Percentiles rank a stretch among this genome's conserved stretches.
These are phyloP conservation scores for Troilus luridus DNA, from an alignment of 2,888 invertebrate species.

Conservation along the genomic window DNA sequence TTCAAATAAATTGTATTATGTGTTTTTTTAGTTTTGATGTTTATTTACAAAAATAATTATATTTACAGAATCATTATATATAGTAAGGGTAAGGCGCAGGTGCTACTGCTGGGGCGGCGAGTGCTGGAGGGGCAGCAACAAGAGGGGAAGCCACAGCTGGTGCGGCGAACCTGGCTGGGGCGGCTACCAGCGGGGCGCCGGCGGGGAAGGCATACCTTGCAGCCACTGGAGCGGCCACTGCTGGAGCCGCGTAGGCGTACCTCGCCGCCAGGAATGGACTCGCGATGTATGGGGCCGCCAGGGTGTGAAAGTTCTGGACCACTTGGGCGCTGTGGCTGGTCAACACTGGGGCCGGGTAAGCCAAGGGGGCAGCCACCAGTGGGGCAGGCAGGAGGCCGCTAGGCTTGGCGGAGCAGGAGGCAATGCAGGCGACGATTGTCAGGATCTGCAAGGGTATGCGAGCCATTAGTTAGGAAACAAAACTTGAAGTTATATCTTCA, in stretches of 20 bases:
- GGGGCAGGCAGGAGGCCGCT: constrained; percentile 56
- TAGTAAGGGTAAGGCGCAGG: neutral
- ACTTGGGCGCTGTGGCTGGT: constrained; percentile 78
- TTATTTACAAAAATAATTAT: neutral
- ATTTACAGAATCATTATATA: neutral
- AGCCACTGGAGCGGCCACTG: constrained; percentile 67
- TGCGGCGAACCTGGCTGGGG: neutral
- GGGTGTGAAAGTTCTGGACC: constrained; percentile 71
- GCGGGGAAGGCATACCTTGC: neutral
- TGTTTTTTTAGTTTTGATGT: too few relatives aligned
- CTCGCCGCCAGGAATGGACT: constrained; percentile 54
- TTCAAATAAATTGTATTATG: too few relatives aligned
- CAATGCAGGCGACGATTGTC: neutral
- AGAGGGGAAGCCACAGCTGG: neutral
- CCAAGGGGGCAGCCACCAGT: constrained; percentile 62
- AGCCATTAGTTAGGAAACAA: neutral
- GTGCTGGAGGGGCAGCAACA: neutral
- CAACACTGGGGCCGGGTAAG: constrained; percentile 71
- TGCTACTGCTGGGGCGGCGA: neutral
- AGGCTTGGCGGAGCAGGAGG: constrained; percentile 37
- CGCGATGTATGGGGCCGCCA: constrained; percentile 68
- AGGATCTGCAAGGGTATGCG: neutral
- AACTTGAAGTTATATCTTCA: too few relatives aligned
- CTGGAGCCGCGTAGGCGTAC: constrained; percentile 61
- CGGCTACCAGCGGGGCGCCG: neutral